These are phyloP conservation scores for Leptinotarsa defecta DNA, from an alignment of 1,140 invertebrate genomes.

Conservation along the genomic window DNA sequence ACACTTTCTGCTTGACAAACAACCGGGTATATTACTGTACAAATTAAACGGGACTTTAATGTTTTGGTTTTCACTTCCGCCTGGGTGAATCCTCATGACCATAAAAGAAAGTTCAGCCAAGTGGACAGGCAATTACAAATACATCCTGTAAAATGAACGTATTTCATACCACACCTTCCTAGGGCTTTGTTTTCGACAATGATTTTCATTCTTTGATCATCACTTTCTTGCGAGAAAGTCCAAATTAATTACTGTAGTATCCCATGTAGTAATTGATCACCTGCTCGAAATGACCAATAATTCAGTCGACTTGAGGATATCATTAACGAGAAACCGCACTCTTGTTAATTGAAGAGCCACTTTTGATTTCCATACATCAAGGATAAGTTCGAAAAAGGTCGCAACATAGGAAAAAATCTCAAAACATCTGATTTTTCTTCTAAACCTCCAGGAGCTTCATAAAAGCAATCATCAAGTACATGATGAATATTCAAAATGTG, in stretches of 20 bases:
- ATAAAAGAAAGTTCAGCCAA: slow-evolving; percentile 3
- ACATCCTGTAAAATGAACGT: not conserved
- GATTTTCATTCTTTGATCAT: not conserved
- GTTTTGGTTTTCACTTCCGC: not conserved
- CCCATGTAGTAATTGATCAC: not conserved
- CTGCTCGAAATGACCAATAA: not conserved
- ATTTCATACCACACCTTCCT: not conserved
- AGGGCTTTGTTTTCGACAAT: not conserved
- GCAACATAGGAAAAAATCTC: too few species aligned
- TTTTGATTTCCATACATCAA: too few species aligned
- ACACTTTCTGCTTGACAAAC: too few species aligned
- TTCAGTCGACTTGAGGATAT: not conserved
- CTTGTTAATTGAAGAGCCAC: too few species aligned
- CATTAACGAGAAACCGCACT: not conserved
- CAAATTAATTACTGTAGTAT: not conserved
- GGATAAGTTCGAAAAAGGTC: too few species aligned
- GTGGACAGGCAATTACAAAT: not conserved
- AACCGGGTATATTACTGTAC: not conserved
- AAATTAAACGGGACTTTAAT: not conserved
- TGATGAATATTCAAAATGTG: too few species aligned
- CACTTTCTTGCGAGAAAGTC: slow-evolving; percentile 3
- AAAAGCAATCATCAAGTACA: too few species aligned
- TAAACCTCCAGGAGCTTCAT: too few species aligned
- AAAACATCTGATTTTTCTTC: too few species aligned
- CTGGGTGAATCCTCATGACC: not conserved